Base-by-base conservation (phyloP, 2,797 vertebrate genomes). In the Schizopygopsis malacanthus region DNA sequence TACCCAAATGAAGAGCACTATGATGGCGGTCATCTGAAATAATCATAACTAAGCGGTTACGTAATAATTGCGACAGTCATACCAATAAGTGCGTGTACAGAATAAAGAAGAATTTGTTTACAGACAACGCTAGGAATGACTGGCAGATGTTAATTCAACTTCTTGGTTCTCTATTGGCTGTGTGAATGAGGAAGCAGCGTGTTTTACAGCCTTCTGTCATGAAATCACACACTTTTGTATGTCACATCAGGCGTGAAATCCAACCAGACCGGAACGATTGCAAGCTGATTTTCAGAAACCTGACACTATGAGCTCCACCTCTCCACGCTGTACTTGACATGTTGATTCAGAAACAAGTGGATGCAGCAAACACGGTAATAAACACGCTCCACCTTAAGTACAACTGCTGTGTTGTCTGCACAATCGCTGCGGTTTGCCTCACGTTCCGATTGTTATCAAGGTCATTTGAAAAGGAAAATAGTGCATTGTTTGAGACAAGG, bases 261-360 rank as follows among this genome's bases (percentile, higher is more conserved):
- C 45, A 88, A 79, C 78, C 86, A 85, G 70, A 84, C 82, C 10
- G 28, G 82, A 85, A 81, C 7, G 33, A 71, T 76, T 16, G 79
- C 82, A 83, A 85, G 39, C 43, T 83, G 16, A 83, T 85, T 47
- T 81, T 85, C 52, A 61, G 83, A 85, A 89, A 89, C 43, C 3
- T 0, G 9, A 87, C 13, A 6, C 56, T 8, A 41, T 10, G n/a
- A 81, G 72, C 61, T 54, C 37, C 73, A 45, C n/a, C 52, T 45
- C 63, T 28, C 13, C 13, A 25, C 4, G 61, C 20, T 59, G 22
- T 13, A 61, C 37, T n/a, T 25, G 39, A n/a, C 15, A 20, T 7
- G 16, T 85, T 16, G 11, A n/a, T 80, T 80, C 43, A 73, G 41
- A 47, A n/a, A 59, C 12, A 6, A 54, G 59, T 54, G 33, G 15